phyloP scores from a whole-genome alignment of 2,113 vertebrate genomes.

The Mesocricetus auratus region DNA sequence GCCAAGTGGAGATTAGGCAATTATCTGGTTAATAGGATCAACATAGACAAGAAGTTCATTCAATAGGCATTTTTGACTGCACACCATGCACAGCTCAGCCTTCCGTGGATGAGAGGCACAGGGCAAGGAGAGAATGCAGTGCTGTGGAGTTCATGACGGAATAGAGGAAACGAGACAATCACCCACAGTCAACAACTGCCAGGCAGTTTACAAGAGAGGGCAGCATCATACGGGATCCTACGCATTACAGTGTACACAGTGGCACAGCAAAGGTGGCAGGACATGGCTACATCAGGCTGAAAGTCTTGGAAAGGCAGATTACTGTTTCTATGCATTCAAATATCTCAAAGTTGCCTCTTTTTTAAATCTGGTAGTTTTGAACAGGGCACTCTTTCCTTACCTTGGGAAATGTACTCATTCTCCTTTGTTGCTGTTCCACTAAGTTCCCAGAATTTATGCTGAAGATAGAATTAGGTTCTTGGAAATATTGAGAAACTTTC shows the following conservation, averaged over 20 bases:
- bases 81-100: slow-evolving; percentile 68
- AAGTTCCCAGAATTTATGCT: slow-evolving; percentile 31
- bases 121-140: slow-evolving; percentile 1
- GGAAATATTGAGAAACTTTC: slow-evolving; percentile 54
- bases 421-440: not conserved
- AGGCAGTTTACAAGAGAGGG: not conserved
- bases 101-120: slow-evolving; percentile 48
- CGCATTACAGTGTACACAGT: not conserved
- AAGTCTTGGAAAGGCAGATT: slow-evolving; percentile 32
- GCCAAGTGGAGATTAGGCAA: slow-evolving; percentile 83
- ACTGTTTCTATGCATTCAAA: not conserved
- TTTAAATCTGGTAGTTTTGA: slow-evolving; percentile 36
- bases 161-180: slow-evolving; percentile 68
- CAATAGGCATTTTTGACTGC: slow-evolving; percentile 80
- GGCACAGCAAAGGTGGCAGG: slow-evolving; percentile 24
- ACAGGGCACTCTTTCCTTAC: not conserved
- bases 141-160: not conserved
- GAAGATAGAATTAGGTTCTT: slow-evolving; percentile 35
- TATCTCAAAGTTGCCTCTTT: not conserved
- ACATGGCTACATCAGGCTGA: not conserved
- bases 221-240: not conserved
- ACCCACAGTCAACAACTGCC: slow-evolving; percentile 21
- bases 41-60: slow-evolving; percentile 82
- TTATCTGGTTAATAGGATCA: slow-evolving; percentile 85
- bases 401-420: slow-evolving; percentile 34